Percentiles rank a stretch among this genome's conserved stretches.
Conservation (phyloP, 2,113 vertebrate genomes). For the Circaetus gallicus region DNA sequence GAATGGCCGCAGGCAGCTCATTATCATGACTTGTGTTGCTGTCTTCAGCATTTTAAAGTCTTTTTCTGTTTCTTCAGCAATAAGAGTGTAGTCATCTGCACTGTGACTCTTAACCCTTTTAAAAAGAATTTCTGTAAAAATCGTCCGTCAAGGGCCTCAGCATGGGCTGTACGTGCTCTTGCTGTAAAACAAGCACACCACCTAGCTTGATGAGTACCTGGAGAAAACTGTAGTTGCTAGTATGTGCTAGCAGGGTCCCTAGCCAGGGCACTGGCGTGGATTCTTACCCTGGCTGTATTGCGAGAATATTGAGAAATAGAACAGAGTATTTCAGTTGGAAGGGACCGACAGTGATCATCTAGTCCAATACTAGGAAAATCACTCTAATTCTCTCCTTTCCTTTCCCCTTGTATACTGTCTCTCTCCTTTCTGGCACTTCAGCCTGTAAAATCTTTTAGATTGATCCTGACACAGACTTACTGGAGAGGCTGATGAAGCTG, state of each 20-base stretch:
- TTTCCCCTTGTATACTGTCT: background rate
- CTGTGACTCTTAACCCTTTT: slow-evolving; percentile 15
- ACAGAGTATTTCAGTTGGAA: background rate
- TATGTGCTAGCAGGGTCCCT: background rate
- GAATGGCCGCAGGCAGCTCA: slow-evolving; percentile 40
- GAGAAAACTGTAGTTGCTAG: background rate
- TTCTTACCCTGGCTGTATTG: background rate
- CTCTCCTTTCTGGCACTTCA: background rate
- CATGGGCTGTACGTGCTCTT: slow-evolving; percentile 11
- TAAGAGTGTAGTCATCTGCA: slow-evolving; percentile 36
- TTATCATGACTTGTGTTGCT: slow-evolving; percentile 52
- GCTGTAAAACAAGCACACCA: slow-evolving; percentile 8
- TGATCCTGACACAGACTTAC: background rate
- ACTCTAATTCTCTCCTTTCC: background rate
- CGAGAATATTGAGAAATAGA: background rate
- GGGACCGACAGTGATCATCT: background rate
- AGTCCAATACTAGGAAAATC: background rate
- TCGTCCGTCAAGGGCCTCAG: background rate
- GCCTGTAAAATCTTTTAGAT: background rate
- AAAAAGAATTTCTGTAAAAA: slow-evolving; percentile 49
- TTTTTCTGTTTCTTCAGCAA: slow-evolving; percentile 37
- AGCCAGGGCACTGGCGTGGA: background rate
- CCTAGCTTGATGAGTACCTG: background rate
- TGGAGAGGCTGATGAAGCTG: background rate
- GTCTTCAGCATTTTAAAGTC: slow-evolving; percentile 45